Evolutionary conservation across 2,888 invertebrate genomes (phyloP).

Genomic region (Netelia virgata): DNA sequence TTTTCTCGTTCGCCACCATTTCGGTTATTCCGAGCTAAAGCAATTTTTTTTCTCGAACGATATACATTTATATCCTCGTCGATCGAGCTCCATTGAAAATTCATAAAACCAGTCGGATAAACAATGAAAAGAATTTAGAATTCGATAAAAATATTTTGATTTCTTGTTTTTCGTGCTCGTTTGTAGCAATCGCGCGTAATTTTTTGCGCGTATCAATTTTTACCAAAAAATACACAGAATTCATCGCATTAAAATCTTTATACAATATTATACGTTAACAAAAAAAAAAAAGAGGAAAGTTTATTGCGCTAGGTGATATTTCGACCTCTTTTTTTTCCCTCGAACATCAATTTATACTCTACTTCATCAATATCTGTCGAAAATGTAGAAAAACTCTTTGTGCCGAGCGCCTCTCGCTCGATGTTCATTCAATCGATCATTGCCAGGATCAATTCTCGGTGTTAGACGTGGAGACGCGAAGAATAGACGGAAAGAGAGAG

Average conservation of each 20-base stretch:
- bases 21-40: slow-evolving; percentile 9
- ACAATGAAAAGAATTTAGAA: no score
- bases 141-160: no score
- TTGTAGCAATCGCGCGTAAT: no score
- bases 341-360: slow-evolving; percentile 15
- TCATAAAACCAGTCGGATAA: background rate
- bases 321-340: background rate
- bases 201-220: background rate
- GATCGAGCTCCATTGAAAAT: slow-evolving; percentile 2
- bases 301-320: background rate
- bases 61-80: no score
- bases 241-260: background rate
- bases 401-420: background rate
- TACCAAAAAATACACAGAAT: background rate
- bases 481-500: slow-evolving; percentile 10
- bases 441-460: slow-evolving; percentile 30
- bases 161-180: no score
- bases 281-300: background rate
- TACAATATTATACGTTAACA: background rate
- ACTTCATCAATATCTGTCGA: slow-evolving; percentile 29
- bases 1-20: slow-evolving; percentile 3
- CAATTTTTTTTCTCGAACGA: slow-evolving; percentile 18
- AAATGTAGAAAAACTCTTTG: slow-evolving; percentile 2
- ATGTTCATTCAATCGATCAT: slow-evolving; percentile 32
- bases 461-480: slow-evolving; percentile 21